Evolutionary conservation across 2,113 vertebrate species (phyloP).

Genomic region (Poecilia latipinna): DNA sequence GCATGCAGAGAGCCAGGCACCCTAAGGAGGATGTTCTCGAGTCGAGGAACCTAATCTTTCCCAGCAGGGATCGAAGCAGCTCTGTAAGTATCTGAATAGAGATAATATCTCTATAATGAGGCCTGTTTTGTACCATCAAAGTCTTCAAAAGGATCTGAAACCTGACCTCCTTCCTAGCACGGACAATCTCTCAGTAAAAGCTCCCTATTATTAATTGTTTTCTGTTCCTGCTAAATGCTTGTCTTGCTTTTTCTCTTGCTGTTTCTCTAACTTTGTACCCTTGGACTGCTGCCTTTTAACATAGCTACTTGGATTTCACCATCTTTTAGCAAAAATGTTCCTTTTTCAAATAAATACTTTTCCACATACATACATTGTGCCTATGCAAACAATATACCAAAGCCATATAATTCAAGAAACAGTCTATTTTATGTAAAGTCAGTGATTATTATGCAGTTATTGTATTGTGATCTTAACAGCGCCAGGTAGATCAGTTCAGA

Average conservation of each 20-base stretch:
- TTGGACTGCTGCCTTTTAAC: constrained; percentile 45
- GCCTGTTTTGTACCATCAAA: constrained; percentile 86
- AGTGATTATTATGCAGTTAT: constrained; percentile 27
- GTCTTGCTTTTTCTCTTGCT: constrained; percentile 38
- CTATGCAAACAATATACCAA: neutral
- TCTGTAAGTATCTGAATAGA: constrained; percentile 87
- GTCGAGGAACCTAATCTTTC: constrained; percentile 85
- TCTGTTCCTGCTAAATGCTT: constrained; percentile 69
- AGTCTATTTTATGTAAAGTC: constrained; percentile 28
- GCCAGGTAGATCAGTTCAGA: constrained; percentile 21
- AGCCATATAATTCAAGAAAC: neutral
- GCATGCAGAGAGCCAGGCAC: constrained; percentile 55
- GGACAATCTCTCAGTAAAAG: constrained; percentile 81
- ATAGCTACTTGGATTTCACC: constrained; percentile 12
- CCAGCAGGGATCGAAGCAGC: constrained; percentile 81
- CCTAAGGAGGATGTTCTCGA: constrained; percentile 80
- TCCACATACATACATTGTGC: neutral
- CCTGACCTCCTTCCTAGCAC: constrained; percentile 79
- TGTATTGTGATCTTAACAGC: constrained; percentile 2
- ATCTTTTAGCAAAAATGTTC: constrained; percentile 14
- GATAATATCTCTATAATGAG: constrained; percentile 89
- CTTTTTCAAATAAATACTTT: constrained; percentile 18
- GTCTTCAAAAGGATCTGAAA: constrained; percentile 85
- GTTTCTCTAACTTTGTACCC: constrained; percentile 42
- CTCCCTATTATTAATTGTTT: constrained; percentile 86